Evolutionary conservation across 1,140 invertebrate genomes (phyloP), one percentile per base, ranked within the genome.

Genomic region (Halictus rubicundus): DNA sequence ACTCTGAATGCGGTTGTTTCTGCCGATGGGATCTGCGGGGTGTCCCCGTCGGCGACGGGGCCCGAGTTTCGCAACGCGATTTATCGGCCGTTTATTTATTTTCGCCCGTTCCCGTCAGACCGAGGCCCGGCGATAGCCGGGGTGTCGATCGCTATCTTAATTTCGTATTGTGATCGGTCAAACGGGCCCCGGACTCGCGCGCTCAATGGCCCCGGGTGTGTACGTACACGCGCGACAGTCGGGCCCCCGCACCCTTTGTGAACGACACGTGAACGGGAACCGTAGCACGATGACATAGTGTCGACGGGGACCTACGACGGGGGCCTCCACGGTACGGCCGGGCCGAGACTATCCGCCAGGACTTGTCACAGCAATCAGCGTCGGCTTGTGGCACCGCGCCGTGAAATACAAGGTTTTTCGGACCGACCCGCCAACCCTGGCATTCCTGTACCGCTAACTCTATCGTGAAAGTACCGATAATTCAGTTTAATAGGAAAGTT

Each of bases 131-230:
- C 79, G 86, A 88, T 87, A 82, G 60, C 70, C 49, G 32, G 27
- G 85, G 80, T 85, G 78, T 87, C 85, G 87, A 88, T 88, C 87
- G 83, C 81, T 88, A 88, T 88, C 87, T 88, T 88, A 88, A 88
- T 88, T 88, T 88, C 75, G 81, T 87, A 88, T 88, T 88, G 87
- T 88, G 83, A 85, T 83, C 85, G 71, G 59, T 82, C 77, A 82
- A 85, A 66, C 64, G 64, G 39, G n/a, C 32, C 61, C 10, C 19
- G 61, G 37, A 21, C 16, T 64, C 27, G 39, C 64, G 64, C 64
- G 39, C 21, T 42, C 21, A 66, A 66, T 42, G 21, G 64, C 39
- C 21, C 21, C 27, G 10, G 37, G 39, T 46, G 4, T 6, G 39
- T 63, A 63, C 70, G 69, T 64, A 52, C 39, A 70, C 65, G 63